Percentiles rank a stretch among this genome's conserved stretches.
These are phyloP conservation scores for Origma solitaria DNA, from an alignment of 2,113 vertebrate species.

Conservation along the genomic window DNA sequence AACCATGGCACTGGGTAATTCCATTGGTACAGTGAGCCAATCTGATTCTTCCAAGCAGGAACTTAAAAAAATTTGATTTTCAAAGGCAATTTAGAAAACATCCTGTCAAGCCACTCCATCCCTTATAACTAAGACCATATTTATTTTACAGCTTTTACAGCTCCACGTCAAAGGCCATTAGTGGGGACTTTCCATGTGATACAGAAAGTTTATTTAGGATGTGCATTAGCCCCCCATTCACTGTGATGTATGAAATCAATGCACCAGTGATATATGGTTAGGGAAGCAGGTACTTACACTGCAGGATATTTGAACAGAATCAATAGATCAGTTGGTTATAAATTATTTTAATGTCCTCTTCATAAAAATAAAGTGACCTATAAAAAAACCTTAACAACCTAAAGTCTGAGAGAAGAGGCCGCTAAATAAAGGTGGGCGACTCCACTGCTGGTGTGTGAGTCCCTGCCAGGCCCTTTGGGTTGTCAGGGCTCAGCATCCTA, in stretches of 20 bases:
- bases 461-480: neutral
- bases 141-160: neutral
- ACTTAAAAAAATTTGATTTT: neutral
- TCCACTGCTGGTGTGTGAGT: accelerated
- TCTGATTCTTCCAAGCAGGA: neutral
- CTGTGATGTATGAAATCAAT: neutral
- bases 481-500: neutral
- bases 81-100: neutral
- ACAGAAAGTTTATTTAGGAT: neutral
- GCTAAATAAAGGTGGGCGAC: accelerated
- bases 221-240: neutral
- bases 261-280: neutral
- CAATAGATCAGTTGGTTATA: neutral
- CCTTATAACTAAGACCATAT: neutral
- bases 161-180: neutral
- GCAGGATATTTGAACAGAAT: neutral
- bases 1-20: neutral
- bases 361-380: neutral
- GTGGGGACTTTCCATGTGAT: neutral
- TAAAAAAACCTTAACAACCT: neutral
- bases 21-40: neutral
- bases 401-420: neutral
- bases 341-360: neutral
- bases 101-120: neutral
- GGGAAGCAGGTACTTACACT: neutral